Conservation (phyloP, 2,113 vertebrate species). For the Strix aluco region DNA sequence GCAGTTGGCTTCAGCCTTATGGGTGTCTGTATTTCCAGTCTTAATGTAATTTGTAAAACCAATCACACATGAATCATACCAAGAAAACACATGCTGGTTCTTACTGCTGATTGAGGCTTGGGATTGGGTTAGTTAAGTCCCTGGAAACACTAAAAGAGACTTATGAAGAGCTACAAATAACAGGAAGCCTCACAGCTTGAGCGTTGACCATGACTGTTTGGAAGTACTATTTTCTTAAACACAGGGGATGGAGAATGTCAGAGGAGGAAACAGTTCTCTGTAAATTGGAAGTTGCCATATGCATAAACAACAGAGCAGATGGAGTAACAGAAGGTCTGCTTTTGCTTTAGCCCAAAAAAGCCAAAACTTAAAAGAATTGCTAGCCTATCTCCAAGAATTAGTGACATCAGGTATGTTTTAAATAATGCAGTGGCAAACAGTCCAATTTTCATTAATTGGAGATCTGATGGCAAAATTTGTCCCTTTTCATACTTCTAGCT, state of each 20-base stretch:
- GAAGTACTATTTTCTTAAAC: neutral
- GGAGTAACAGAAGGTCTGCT: neutral
- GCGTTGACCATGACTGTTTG: neutral
- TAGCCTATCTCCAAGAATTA: neutral
- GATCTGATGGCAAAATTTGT: neutral
- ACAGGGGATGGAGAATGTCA: neutral
- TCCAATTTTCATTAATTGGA: neutral
- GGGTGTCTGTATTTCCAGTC: neutral
- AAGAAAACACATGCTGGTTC: neutral
- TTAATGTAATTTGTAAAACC: neutral
- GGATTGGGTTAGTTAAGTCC: neutral
- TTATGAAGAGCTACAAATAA: neutral
- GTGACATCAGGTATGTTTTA: neutral
- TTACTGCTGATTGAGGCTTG: neutral
- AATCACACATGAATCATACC: neutral
- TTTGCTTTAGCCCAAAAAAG: neutral
- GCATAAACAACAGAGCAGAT: neutral
- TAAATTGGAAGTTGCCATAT: neutral
- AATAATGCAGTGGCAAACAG: neutral
- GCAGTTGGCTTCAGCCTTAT: neutral
- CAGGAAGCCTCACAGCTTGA: constrained; percentile 27
- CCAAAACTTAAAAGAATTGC: neutral
- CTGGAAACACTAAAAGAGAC: neutral
- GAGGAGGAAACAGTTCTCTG: neutral
- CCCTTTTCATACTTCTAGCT: neutral